Evolutionary conservation across 53 echinoderm and acorn worm genomes (phyloP).

Genomic region (Echinometra lucunter): DNA sequence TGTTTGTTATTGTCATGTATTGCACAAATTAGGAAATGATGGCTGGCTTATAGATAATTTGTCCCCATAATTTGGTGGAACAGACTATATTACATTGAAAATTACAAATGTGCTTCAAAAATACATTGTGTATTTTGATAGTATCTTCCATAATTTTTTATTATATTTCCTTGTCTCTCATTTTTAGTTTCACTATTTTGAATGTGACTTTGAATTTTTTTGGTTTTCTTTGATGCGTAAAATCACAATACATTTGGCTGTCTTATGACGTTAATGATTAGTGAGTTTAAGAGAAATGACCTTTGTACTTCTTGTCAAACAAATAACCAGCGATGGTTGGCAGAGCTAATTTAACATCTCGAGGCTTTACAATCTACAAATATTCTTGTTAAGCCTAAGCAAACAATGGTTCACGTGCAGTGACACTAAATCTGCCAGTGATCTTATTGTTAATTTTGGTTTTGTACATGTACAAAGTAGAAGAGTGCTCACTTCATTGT

Average conservation of each 20-base stretch:
- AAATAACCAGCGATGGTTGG: not conserved
- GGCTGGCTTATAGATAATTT: too few relatives aligned
- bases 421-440: not conserved
- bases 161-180: too few relatives aligned
- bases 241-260: not conserved
- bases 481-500: not conserved
- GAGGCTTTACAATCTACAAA: not conserved
- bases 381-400: not conserved
- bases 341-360: not conserved
- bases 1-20: too few relatives aligned
- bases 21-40: too few relatives aligned
- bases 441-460: not conserved
- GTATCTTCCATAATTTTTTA: too few relatives aligned
- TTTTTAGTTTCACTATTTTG: too few relatives aligned
- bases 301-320: conserved; percentile 25
- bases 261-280: not conserved
- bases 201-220: not conserved
- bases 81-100: too few relatives aligned
- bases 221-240: not conserved
- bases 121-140: too few relatives aligned
- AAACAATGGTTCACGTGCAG: conserved; percentile 15
- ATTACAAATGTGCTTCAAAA: too few relatives aligned
- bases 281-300: not conserved
- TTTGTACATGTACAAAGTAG: too few relatives aligned
- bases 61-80: too few relatives aligned